A percentile compares a stretch with the other conserved stretches of the same genome.
Evolutionary conservation across 1,140 invertebrate species (phyloP).

Genomic region (Metaphire vulgaris): DNA sequence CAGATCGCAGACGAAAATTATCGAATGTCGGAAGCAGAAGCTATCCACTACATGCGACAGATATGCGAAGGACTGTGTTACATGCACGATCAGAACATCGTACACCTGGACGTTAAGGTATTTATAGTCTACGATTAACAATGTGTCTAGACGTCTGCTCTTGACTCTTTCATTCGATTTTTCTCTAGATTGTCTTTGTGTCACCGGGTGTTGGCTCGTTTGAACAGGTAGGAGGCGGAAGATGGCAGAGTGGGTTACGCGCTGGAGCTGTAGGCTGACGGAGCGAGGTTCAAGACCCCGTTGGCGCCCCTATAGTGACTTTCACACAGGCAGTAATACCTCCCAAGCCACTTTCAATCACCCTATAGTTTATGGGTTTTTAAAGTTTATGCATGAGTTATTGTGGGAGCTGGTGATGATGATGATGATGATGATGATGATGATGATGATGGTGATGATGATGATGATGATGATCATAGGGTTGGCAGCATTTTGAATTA

Average conservation of each 20-base stretch:
- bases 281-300: no score
- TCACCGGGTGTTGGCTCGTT: neutral
- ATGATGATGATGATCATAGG: no score
- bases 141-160: neutral
- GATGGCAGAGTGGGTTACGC: neutral
- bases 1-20: constrained; percentile 95
- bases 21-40: constrained; percentile 97
- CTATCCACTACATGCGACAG: constrained; percentile 98
- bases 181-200: neutral
- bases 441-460: no score
- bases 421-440: no score
- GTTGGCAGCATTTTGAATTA: no score
- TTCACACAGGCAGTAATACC: no score
- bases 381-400: no score
- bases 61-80: constrained; percentile 96
- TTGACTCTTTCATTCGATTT: neutral
- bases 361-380: no score
- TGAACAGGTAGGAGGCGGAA: neutral
- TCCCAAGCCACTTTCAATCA: neutral
- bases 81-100: constrained; percentile 99
- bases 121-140: neutral
- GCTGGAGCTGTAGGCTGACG: no score
- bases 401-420: no score
- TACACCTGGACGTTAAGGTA: constrained; percentile 71
- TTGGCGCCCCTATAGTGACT: no score